Conservation (phyloP, 2,797 vertebrate species). For the Ptychadena robeensis region DNA sequence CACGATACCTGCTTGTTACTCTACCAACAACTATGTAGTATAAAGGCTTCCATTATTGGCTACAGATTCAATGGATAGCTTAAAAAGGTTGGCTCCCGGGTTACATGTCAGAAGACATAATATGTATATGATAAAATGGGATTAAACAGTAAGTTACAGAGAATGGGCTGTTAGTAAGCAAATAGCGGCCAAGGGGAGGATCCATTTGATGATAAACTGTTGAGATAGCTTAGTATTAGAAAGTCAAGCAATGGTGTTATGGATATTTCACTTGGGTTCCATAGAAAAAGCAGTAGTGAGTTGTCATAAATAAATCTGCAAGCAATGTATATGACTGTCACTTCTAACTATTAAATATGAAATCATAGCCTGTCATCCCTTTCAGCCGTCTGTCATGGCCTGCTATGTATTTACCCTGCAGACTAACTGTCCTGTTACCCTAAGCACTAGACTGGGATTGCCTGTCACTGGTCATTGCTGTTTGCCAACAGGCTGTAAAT, state of each 20-base stretch:
- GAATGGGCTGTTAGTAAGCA: too few species aligned
- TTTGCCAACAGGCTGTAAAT: background rate
- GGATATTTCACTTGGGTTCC: background rate
- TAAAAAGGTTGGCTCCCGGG: too few species aligned
- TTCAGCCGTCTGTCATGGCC: background rate
- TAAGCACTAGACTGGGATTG: background rate
- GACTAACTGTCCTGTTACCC: background rate
- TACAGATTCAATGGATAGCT: too few species aligned
- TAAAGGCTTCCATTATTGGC: too few species aligned
- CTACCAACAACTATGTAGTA: too few species aligned
- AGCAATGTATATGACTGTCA: background rate
- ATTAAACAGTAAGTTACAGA: background rate
- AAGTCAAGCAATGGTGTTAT: background rate
- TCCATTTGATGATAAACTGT: background rate
- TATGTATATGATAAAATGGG: background rate
- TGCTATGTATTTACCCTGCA: background rate
- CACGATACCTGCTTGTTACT: too few species aligned
- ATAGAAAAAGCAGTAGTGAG: background rate
- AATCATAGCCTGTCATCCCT: background rate
- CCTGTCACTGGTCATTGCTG: background rate
- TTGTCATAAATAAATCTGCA: background rate
- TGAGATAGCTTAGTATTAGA: background rate
- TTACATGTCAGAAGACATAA: background rate
- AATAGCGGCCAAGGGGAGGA: too few species aligned
- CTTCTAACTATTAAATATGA: background rate